A percentile compares a stretch with the other conserved stretches of the same genome.
Conservation (phyloP, 1,140 invertebrate genomes). For the Drosophila leontia region DNA sequence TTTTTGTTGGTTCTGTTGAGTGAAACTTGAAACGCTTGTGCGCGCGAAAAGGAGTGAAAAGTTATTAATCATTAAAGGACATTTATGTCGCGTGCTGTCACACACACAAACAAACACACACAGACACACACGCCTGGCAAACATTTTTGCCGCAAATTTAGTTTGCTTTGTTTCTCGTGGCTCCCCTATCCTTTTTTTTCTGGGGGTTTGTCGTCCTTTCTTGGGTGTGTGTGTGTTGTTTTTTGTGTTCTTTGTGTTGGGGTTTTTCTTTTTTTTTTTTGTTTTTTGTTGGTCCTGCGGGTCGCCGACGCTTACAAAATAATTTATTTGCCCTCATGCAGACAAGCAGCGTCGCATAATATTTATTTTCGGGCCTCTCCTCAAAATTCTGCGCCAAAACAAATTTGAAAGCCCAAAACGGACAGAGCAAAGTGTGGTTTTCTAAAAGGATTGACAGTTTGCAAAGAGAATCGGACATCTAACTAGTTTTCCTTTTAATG, state of each 20-base stretch:
- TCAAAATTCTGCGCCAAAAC: conserved; percentile 26
- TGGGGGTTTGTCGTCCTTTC: conserved; percentile 11
- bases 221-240: conserved; percentile 13
- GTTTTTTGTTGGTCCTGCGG: conserved; percentile 17
- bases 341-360: conserved; percentile 56
- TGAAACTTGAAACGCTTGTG: conserved; percentile 72
- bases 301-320: conserved; percentile 36
- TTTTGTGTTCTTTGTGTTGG: conserved; percentile 27
- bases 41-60: conserved; percentile 72
- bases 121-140: conserved; percentile 6
- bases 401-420: conserved; percentile 10
- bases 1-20: conserved; percentile 49
- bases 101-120: conserved; percentile 30
- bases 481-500: neutral
- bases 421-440: conserved; percentile 6
- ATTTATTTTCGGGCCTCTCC: conserved; percentile 36
- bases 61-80: conserved; percentile 79
- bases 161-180: conserved; percentile 56
- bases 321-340: conserved; percentile 60
- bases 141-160: conserved; percentile 66
- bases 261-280: conserved; percentile 1
- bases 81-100: conserved; percentile 74
- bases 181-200: neutral
- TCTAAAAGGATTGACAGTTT: conserved; percentile 13
- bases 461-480: neutral